Evolutionary conservation across 2,888 invertebrate species (phyloP).

Genomic region (Dastarcus helophoroides): DNA sequence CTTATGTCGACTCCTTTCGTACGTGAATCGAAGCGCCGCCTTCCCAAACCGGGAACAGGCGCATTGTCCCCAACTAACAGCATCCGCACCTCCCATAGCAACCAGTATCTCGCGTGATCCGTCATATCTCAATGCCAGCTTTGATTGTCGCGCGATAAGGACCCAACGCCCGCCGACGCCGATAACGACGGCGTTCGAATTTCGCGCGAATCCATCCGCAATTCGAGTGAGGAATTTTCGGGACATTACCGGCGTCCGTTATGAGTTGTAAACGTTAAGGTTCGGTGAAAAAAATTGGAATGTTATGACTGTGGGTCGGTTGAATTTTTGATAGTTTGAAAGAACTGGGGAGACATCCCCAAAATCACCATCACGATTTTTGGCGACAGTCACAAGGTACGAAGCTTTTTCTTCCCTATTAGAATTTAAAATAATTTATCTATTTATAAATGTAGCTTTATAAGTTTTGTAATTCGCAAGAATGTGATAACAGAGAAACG

Average conservation of each 20-base stretch:
- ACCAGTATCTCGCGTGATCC: conserved; percentile 27
- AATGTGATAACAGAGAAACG: no score
- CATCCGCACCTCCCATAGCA: conserved; percentile 32
- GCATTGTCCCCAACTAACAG: conserved; percentile 8
- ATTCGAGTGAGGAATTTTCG: no score
- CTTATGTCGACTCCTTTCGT: conserved; percentile 13
- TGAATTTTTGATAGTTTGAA: conserved; percentile 3
- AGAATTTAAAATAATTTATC: conserved; percentile 6
- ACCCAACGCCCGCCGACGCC: no score
- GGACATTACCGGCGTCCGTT: no score
- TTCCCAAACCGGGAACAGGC: conserved; percentile 3
- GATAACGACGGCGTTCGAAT: no score
- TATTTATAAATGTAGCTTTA: not conserved
- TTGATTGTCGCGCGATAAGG: conserved; percentile 8
- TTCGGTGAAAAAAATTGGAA: conserved; percentile 1
- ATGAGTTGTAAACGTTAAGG: no score
- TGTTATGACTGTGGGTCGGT: conserved; percentile 10
- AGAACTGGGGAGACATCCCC: conserved; percentile 27
- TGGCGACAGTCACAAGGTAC: conserved; percentile 38
- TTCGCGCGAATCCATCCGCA: no score
- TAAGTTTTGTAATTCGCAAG: not conserved
- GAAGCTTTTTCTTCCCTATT: conserved; percentile 8
- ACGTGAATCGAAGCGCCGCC: conserved; percentile 8
- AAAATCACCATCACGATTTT: conserved; percentile 37
- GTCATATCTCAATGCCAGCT: conserved; percentile 14